Conservation (phyloP, 2,888 invertebrate species). For the Caenorhabditis drosophilae region DNA sequence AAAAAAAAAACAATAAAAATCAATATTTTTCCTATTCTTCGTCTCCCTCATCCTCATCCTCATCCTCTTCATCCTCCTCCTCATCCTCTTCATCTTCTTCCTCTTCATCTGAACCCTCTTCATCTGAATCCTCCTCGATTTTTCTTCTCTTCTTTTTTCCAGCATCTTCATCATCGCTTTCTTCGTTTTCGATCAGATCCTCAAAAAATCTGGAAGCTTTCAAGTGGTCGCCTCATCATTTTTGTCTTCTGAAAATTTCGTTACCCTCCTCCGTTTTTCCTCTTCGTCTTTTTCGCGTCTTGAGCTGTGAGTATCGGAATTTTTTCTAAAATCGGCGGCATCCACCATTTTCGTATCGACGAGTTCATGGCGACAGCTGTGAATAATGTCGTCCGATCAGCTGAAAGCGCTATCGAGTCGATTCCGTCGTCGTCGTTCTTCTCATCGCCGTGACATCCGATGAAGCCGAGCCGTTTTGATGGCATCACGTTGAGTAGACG, state of each 20-base stretch:
- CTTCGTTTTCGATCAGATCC: constrained; percentile 22
- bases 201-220: constrained; percentile 39
- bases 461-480: constrained; percentile 49
- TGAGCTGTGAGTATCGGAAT: constrained; percentile 52
- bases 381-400: constrained; percentile 23
- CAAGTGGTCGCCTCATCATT: neutral
- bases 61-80: constrained; percentile 10
- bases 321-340: constrained; percentile 36
- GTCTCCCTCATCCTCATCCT: constrained; percentile 7
- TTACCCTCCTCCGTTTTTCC: constrained; percentile 30
- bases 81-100: constrained; percentile 13
- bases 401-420: constrained; percentile 31
- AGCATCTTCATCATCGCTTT: constrained; percentile 16
- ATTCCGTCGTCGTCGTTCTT: constrained; percentile 40
- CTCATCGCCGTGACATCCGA: constrained; percentile 45
- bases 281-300: constrained; percentile 47
- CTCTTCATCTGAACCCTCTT: constrained; percentile 14
- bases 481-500: constrained; percentile 57
- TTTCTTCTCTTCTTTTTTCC: constrained; percentile 11
- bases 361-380: constrained; percentile 30
- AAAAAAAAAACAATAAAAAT: too few species aligned
- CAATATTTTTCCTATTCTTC: too few species aligned
- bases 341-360: constrained; percentile 42
- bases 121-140: constrained; percentile 12
- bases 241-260: neutral